These are phyloP conservation scores for Lasiommata megera DNA, from an alignment of 2,888 invertebrate species.

Conservation along the genomic window DNA sequence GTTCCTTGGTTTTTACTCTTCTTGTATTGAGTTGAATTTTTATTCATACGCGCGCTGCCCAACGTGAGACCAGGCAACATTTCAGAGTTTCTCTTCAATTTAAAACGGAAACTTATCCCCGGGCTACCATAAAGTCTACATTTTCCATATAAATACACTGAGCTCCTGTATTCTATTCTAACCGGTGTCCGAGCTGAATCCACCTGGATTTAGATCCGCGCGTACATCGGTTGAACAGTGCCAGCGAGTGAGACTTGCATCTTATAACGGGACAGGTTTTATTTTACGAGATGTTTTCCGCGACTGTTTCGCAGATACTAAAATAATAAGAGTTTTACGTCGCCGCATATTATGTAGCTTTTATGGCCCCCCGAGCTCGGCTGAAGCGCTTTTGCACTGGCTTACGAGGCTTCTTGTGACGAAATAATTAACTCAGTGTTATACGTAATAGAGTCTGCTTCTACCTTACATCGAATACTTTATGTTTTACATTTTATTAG, in stretches of 20 bases:
- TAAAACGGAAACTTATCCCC: slow-evolving; percentile 80
- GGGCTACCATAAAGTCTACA: slow-evolving; percentile 77
- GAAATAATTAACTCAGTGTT: slow-evolving; percentile 77
- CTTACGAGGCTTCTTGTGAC: slow-evolving; percentile 76
- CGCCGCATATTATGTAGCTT: slow-evolving; percentile 77
- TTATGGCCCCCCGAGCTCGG: slow-evolving; percentile 70
- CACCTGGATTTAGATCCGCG: slow-evolving; percentile 65
- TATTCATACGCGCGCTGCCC: slow-evolving; percentile 64
- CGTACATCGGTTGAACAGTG: slow-evolving; percentile 57
- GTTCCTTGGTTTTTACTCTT: slow-evolving; percentile 57
- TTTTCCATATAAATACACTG: slow-evolving; percentile 78
- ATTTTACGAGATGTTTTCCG: slow-evolving; percentile 77
- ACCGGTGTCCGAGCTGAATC: slow-evolving; percentile 75
- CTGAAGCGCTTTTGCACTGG: slow-evolving; percentile 73
- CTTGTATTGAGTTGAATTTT: slow-evolving; percentile 68
- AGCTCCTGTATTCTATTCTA: slow-evolving; percentile 68
- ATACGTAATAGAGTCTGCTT: slow-evolving; percentile 65
- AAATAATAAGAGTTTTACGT: slow-evolving; percentile 80
- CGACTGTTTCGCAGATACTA: slow-evolving; percentile 78
- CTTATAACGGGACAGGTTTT: slow-evolving; percentile 65
- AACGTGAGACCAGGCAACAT: slow-evolving; percentile 72
- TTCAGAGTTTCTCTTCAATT: slow-evolving; percentile 77
- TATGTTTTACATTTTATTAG: slow-evolving; percentile 53
- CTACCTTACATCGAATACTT: slow-evolving; percentile 53
- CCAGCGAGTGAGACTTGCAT: slow-evolving; percentile 57